phyloP scores from a whole-genome alignment of 2,888 invertebrate species.

The Leptothorax acervorum region DNA sequence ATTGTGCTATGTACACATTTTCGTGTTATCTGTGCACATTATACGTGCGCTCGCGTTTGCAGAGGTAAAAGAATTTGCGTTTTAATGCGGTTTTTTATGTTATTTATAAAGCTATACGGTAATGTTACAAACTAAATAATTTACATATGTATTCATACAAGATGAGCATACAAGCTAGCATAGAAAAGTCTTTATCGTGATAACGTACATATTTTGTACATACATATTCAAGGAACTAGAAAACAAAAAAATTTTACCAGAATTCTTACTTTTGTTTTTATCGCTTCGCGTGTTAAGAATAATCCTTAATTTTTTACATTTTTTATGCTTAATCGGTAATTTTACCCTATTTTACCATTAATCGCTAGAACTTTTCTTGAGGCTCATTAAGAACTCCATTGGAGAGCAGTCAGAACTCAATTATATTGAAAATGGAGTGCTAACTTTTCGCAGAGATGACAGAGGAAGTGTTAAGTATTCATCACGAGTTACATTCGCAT shows the following conservation, averaged over 20 bases:
- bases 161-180: neutral
- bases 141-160: neutral
- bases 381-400: neutral
- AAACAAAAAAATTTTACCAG: too few relatives aligned
- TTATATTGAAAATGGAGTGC: neutral
- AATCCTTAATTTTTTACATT: neutral
- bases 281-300: neutral
- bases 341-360: neutral
- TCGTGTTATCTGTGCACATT: too few relatives aligned
- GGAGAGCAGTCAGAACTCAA: neutral
- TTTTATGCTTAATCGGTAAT: neutral
- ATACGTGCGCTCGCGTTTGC: too few relatives aligned
- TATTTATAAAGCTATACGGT: neutral
- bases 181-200: neutral
- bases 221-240: neutral
- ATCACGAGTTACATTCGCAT: conserved; percentile 1
- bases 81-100: too few relatives aligned
- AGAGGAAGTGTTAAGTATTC: conserved; percentile 8
- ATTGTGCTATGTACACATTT: too few relatives aligned
- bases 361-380: neutral
- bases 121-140: conserved; percentile 19
- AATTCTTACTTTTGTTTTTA: neutral
- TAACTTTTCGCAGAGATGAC: neutral
- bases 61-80: too few relatives aligned
- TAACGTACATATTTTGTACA: neutral